Evolutionary conservation across 1,140 invertebrate genomes (phyloP), one percentile per base, ranked within the genome.

Genomic region (Potamilus streckersoni): DNA sequence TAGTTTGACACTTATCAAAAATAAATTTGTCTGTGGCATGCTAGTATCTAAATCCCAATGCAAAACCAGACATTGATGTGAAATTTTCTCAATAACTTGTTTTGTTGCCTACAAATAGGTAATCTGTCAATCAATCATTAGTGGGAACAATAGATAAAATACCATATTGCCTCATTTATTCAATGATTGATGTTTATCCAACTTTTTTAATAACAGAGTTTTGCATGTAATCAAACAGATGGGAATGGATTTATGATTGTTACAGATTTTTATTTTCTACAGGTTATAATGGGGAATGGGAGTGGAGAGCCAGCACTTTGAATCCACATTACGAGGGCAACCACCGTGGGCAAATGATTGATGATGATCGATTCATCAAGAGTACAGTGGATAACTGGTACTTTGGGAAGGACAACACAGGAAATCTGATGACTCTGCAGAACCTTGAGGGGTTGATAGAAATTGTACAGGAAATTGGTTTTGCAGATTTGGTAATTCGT

Each of bases 241-340:
- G 27, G 1, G 59, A 49, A 6, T 49, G 38, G 38, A 49, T 49
- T 49, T 49, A 49, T 49, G 38, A 49, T 49, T 49, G 6, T 8
- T 49, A 11, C 38, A 49, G 6, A 49, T 11, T 0, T 49, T 49
- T 49, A 49, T 73, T 63, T 55, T 38, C 20, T 74, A 31, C 68
- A 88, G 86, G 64, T 58, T 85, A 73, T 23, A 23, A 31, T 19
- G 75, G 76, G 2, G 70, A 77, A 3, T 97, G 95, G 95, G 84
- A 93, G 65, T 98, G 97, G 97, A 78, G 93, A 13, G 96, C 94
- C 0, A 95, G 92, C 31, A 96, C 95, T 0, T 89, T 98, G 23
- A 98, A 98, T 92, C 97, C 97, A 0, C 95, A 97, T 85, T 96
- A 97, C 88, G 96, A 98, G 90, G 95, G 94, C 2, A 97, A 96